Evolutionary conservation across 2,797 vertebrate species (phyloP).

Genomic region (Diglossa cyanea): DNA sequence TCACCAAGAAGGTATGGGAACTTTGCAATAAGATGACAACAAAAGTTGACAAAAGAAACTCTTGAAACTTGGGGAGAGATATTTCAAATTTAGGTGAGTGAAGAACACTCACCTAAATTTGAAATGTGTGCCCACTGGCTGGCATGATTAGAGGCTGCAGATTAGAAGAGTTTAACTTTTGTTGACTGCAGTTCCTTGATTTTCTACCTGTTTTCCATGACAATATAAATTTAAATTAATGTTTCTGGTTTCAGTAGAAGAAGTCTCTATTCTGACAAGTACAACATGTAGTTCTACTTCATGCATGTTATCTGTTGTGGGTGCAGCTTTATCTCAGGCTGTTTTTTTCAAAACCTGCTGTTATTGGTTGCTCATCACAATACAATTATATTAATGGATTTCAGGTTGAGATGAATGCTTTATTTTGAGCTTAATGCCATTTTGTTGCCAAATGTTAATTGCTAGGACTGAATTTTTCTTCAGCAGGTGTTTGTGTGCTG

Average conservation of each 20-base stretch:
- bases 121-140: not conserved
- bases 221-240: not conserved
- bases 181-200: not conserved
- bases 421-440: not conserved
- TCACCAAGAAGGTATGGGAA: too few relatives aligned
- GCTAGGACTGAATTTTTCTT: not conserved
- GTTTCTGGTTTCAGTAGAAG: not conserved
- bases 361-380: not conserved
- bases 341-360: not conserved
- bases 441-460: not conserved
- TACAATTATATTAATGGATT: not conserved
- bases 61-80: fast-evolving
- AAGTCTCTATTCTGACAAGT: not conserved
- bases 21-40: too few relatives aligned
- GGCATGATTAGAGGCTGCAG: not conserved
- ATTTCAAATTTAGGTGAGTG: not conserved
- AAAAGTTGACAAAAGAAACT: not conserved
- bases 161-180: not conserved
- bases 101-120: too few relatives aligned
- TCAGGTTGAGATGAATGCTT: not conserved
- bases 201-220: not conserved
- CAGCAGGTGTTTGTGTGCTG: not conserved
- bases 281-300: not conserved
- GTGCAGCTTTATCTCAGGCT: not conserved
- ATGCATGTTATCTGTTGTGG: not conserved